Base-by-base conservation (phyloP, 2,113 vertebrate genomes). In the Bufo gargarizans region DNA sequence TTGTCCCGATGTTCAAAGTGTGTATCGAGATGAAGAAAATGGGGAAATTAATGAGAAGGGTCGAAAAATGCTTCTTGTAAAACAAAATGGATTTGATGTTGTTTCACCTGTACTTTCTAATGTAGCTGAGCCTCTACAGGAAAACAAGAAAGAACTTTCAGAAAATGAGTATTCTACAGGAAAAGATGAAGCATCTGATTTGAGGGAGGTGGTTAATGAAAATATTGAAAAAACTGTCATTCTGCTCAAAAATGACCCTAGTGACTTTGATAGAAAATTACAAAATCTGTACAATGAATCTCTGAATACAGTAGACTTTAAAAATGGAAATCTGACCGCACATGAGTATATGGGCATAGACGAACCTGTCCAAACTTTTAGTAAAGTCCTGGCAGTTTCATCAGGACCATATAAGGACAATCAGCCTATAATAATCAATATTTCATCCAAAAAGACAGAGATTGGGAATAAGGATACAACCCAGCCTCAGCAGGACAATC, bases 211-310 rank as follows among this genome's bases (percentile, higher is more conserved):
- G 1, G 19, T 86, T 61, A 43, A 79, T 79, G 85, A 86, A 10
- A 67, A 4, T 9, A 9, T 86, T 67, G 59, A 86, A 67, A 78
- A 19, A 65, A 86, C 85, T 1, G 19, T 17, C 4, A 49, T 50
- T 77, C 43, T 20, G 6, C 17, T 2, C 13, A 9, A n/a, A 47
- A 78, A 7, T 2, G 3, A 53, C 22, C 43, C 19, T 55, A 49
- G 45, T 56, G 76, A 78, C 49, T 79, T 86, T 69, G 89, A 87
- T 84, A 33, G 0, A 59, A 93, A 90, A 61, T 89, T 94, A 86
- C 86, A 93, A 90, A 91, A 93, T 82, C 88, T 93, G 82, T 17
- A 92, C 84, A 90, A 85, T 87, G 93, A 95, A 91, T 16, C 17
- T 17, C 53, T 90, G 78, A 83, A 89, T 76, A 0, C 14, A 90